Conservation (phyloP, 2,113 vertebrate species). For the Plestiodon gilberti region DNA sequence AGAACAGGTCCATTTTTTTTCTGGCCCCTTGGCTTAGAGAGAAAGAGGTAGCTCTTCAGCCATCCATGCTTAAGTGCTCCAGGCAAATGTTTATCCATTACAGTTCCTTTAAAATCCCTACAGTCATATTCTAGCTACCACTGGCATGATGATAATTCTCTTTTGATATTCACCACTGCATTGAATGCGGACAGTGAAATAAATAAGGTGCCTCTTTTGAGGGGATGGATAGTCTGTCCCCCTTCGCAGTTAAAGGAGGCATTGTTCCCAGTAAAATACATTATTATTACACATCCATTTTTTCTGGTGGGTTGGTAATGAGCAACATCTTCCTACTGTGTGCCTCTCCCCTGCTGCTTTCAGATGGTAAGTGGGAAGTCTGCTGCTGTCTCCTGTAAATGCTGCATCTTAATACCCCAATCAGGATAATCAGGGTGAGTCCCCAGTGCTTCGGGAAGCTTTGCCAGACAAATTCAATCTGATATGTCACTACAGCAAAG, state of each 20-base stretch:
- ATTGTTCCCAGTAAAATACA: slow-evolving; percentile 51
- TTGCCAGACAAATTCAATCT: slow-evolving; percentile 32
- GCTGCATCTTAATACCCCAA: slow-evolving; percentile 49
- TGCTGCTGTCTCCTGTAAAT: slow-evolving; percentile 52
- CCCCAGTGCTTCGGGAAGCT: slow-evolving; percentile 41
- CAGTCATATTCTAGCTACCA: background rate
- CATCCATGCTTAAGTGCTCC: background rate
- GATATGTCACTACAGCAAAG: slow-evolving; percentile 12
- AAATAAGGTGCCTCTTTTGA: slow-evolving; percentile 29
- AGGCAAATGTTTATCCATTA: background rate
- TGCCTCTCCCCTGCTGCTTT: background rate
- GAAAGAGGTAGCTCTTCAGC: too few relatives aligned
- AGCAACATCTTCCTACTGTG: background rate
- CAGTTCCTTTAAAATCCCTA: background rate
- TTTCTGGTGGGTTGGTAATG: slow-evolving; percentile 52
- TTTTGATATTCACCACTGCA: background rate
- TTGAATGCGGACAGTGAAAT: background rate
- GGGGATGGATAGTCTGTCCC: slow-evolving; percentile 48
- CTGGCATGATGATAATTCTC: background rate
- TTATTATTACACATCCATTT: too few relatives aligned
- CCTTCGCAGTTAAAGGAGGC: slow-evolving; percentile 32
- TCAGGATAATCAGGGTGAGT: slow-evolving; percentile 63
- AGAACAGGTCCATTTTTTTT: too few relatives aligned
- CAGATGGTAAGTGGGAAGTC: slow-evolving; percentile 39
- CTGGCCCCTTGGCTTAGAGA: background rate